These are phyloP conservation scores for Oedothorax gibbosus DNA, from an alignment of 1,140 invertebrate species.

Conservation along the genomic window DNA sequence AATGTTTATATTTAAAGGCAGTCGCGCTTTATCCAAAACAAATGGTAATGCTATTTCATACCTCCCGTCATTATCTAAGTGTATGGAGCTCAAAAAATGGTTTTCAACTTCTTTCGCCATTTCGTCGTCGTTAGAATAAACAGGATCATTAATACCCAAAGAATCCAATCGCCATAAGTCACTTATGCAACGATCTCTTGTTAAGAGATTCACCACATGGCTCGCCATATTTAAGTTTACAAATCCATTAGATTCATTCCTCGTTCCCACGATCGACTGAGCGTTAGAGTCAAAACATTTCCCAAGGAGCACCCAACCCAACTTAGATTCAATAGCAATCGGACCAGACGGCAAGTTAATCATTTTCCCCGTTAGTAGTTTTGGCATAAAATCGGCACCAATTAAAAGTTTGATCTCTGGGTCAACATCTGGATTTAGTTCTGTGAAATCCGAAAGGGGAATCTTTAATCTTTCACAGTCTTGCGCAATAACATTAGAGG, in stretches of 20 bases:
- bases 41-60: conserved; percentile 38
- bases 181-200: neutral
- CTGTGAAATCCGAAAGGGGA: neutral
- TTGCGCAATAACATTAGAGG: neutral
- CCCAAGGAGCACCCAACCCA: conserved; percentile 20
- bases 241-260: too few relatives aligned
- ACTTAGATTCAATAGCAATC: neutral
- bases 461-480: neutral
- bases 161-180: conserved; percentile 15
- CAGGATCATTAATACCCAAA: conserved; percentile 30
- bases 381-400: conserved; percentile 28
- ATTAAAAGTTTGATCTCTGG: conserved; percentile 42
- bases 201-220: neutral
- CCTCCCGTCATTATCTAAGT: neutral
- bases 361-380: conserved; percentile 26
- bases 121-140: neutral
- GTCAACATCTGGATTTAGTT: conserved; percentile 10
- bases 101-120: conserved; percentile 8
- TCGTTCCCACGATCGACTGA: too few relatives aligned
- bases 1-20: neutral
- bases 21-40: neutral
- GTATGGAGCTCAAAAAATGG: conserved; percentile 22
- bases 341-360: conserved; percentile 1
- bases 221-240: neutral
- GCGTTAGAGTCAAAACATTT: neutral